Conservation (phyloP, 1,140 invertebrate genomes). For the Rhopalosiphum padi region DNA sequence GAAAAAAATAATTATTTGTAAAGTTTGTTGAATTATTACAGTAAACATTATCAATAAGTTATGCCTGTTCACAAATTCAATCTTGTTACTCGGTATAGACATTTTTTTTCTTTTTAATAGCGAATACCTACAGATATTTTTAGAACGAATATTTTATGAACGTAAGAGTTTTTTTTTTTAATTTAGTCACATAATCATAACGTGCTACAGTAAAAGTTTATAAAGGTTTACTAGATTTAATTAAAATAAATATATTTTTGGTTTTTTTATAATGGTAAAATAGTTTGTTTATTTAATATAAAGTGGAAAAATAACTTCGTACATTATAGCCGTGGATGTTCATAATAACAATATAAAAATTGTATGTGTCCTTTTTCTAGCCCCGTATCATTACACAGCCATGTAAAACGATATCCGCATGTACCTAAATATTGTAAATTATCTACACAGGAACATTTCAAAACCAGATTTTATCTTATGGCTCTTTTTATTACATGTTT, state of each 20-base stretch:
- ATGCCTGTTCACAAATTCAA: neutral
- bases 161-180: too few species aligned
- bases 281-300: neutral
- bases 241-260: neutral
- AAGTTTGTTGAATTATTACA: neutral
- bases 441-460: neutral
- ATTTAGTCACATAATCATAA: neutral
- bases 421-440: constrained; percentile 5
- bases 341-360: neutral
- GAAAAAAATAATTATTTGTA: neutral
- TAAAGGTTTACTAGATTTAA: neutral
- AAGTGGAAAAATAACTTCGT: neutral
- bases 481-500: neutral
- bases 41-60: neutral
- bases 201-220: neutral
- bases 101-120: neutral
- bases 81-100: too few species aligned
- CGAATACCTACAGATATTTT: neutral
- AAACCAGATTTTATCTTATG: neutral
- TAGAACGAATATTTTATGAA: neutral
- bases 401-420: neutral
- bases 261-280: neutral
- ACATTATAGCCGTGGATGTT: neutral
- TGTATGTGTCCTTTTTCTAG: neutral
- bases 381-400: neutral